A percentile compares a stretch with the other conserved stretches of the same genome.
phyloP scores from a whole-genome alignment of 2,888 invertebrate genomes.

The Callyntrura sp. region DNA sequence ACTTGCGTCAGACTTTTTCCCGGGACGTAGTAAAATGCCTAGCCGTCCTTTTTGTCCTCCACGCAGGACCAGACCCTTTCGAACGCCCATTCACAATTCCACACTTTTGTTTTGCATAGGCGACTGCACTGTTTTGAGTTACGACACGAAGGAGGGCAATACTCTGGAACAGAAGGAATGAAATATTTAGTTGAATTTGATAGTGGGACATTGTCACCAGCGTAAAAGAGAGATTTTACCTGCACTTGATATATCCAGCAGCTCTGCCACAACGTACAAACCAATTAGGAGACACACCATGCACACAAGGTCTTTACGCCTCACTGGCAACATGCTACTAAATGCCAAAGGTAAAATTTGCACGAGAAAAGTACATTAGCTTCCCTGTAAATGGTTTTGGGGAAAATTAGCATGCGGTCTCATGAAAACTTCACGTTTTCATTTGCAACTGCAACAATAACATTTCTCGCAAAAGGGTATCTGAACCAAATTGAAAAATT shows the following conservation, averaged over 20 bases:
- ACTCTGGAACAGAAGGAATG: conserved; percentile 29
- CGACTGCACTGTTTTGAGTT: conserved; percentile 1
- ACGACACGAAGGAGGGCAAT: conserved; percentile 58
- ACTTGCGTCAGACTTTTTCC: too few relatives aligned
- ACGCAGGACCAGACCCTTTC: conserved; percentile 58
- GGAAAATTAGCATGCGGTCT: background rate
- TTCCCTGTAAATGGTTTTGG: background rate
- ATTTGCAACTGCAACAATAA: background rate
- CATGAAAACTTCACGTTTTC: background rate
- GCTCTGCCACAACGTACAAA: background rate
- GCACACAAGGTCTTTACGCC: background rate
- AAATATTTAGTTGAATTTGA: too few relatives aligned
- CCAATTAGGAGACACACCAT: background rate
- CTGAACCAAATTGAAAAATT: background rate
- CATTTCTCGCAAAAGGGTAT: background rate
- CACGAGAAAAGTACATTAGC: background rate
- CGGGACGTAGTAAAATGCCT: too few relatives aligned
- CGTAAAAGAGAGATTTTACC: background rate
- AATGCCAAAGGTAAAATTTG: background rate
- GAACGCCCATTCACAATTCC: conserved; percentile 71
- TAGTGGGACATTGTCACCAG: too few relatives aligned
- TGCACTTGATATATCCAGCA: background rate
- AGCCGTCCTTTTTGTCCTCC: background rate
- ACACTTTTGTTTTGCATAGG: conserved; percentile 30
- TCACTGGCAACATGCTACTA: background rate